These are phyloP conservation scores for Phoebastria nigripes DNA, from an alignment of 2,797 vertebrate species.

Conservation along the genomic window DNA sequence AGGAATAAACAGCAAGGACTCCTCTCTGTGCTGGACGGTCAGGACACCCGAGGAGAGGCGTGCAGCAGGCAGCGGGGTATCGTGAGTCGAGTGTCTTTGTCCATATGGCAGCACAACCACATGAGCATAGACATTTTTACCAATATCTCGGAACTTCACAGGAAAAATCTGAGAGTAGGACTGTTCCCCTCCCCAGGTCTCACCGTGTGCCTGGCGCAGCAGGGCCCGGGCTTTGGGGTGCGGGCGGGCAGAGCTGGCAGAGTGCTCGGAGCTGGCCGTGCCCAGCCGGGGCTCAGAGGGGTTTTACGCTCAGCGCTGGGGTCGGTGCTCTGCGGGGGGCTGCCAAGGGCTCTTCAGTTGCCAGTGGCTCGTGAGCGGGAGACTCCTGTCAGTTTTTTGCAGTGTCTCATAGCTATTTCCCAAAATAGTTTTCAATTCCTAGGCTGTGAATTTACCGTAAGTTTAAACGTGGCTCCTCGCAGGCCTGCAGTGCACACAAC, in stretches of 20 bases:
- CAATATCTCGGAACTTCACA: neutral
- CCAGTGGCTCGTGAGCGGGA: neutral
- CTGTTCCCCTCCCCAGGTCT: neutral
- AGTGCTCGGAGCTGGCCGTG: too few species aligned
- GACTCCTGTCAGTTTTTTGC: neutral
- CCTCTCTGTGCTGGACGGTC: neutral
- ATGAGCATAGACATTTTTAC: neutral
- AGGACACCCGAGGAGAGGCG: neutral
- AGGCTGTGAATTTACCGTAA: neutral
- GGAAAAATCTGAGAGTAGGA: neutral
- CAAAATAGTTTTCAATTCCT: neutral
- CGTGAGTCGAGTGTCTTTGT: accelerated
- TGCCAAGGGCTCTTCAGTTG: neutral
- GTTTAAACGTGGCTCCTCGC: neutral
- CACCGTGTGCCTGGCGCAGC: neutral
- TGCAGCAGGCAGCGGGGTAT: neutral
- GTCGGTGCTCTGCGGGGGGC: neutral
- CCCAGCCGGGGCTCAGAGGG: neutral
- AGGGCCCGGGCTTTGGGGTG: neutral
- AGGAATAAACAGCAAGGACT: neutral
- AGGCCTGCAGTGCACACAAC: neutral
- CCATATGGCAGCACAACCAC: neutral
- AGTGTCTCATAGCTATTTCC: neutral
- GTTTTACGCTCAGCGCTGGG: neutral
- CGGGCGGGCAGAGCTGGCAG: neutral